A percentile compares a stretch with the other conserved stretches of the same genome.
These are phyloP conservation scores for Mythimna pallens DNA, from an alignment of 2,888 invertebrate species.

Conservation along the genomic window DNA sequence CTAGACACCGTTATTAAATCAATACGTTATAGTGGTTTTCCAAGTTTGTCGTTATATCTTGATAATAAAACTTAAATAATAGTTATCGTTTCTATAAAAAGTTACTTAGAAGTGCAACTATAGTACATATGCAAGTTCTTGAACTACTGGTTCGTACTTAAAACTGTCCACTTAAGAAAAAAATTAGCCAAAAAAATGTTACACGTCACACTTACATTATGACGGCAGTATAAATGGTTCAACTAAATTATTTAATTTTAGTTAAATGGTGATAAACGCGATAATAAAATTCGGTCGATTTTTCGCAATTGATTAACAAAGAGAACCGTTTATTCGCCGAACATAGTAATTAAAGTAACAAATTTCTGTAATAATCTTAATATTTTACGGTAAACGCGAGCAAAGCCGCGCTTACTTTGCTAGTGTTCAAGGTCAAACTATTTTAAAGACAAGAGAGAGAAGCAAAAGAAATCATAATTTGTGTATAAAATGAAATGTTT, in stretches of 20 bases:
- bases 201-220: not conserved
- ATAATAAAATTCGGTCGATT: not conserved
- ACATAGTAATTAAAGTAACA: not conserved
- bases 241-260: not conserved
- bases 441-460: slow-evolving; percentile 56
- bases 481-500: slow-evolving; percentile 58
- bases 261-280: not conserved
- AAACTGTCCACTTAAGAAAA: not conserved
- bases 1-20: not conserved
- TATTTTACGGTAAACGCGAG: slow-evolving; percentile 29
- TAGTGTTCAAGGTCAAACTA: slow-evolving; percentile 48
- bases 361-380: not conserved
- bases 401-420: slow-evolving; percentile 45
- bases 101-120: not conserved
- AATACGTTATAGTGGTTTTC: not conserved
- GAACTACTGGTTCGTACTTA: not conserved
- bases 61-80: not conserved
- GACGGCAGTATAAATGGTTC: not conserved
- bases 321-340: not conserved
- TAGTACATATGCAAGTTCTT: not conserved
- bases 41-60: not conserved
- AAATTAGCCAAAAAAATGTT: too few species aligned
- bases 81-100: not conserved
- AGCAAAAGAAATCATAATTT: slow-evolving; percentile 37
- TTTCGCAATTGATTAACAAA: not conserved